Evolutionary conservation across 2,888 invertebrate species (phyloP).

Genomic region (Nasonia oneida): DNA sequence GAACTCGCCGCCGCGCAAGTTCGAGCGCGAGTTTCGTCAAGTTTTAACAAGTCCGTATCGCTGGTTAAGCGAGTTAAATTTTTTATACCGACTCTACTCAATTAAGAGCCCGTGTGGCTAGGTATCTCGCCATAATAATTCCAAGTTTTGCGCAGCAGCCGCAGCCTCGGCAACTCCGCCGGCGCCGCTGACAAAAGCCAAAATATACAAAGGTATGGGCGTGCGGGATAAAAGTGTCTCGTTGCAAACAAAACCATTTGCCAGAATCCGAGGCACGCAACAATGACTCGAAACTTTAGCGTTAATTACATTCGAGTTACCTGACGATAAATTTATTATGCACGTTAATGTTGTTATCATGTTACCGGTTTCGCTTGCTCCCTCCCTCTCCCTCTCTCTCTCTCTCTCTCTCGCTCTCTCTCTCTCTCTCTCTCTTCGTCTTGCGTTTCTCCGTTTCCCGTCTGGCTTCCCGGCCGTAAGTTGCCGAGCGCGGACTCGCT

Average conservation of each 20-base stretch:
- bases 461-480: constrained; percentile 15
- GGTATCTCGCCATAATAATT: neutral
- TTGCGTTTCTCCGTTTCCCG: constrained; percentile 42
- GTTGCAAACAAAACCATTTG: constrained; percentile 1
- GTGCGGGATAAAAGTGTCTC: neutral
- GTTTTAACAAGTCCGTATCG: neutral
- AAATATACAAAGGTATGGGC: neutral
- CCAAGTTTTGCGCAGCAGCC: neutral
- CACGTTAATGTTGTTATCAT: constrained; percentile 71
- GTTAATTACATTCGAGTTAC: constrained; percentile 65
- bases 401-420: neutral
- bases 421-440: neutral
- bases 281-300: constrained; percentile 63
- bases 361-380: constrained; percentile 64
- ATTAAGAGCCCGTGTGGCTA: neutral
- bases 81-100: neutral
- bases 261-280: constrained; percentile 3
- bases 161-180: neutral
- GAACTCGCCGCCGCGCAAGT: neutral
- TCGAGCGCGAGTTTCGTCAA: neutral
- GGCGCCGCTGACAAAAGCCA: neutral
- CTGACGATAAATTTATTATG: constrained; percentile 71
- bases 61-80: neutral
- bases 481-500: neutral
- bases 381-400: neutral